Percentiles rank a stretch among this genome's conserved stretches.
phyloP scores from a whole-genome alignment of 2,113 vertebrate genomes.

The Arizona elegans region DNA sequence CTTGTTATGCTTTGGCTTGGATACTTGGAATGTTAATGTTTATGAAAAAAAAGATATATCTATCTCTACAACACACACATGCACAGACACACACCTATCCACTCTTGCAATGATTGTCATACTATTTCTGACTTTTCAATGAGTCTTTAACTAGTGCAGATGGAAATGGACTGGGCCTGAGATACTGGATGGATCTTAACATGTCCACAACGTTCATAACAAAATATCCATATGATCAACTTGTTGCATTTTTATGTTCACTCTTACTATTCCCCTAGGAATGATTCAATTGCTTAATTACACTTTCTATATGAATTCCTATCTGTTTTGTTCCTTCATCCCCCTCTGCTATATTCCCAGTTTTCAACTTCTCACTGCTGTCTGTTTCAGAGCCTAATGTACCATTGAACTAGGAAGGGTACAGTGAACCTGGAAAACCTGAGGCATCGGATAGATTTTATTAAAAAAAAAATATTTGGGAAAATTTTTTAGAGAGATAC shows the following conservation, averaged over 20 bases:
- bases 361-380: not conserved
- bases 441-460: not conserved
- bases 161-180: not conserved
- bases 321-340: not conserved
- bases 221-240: not conserved
- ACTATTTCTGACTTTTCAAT: not conserved
- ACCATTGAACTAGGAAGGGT: not conserved
- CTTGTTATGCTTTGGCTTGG: not conserved
- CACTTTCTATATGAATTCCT: not conserved
- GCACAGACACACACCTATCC: no score
- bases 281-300: not conserved
- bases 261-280: not conserved
- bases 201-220: not conserved
- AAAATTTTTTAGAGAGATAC: not conserved
- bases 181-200: not conserved
- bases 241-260: not conserved
- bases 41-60: not conserved
- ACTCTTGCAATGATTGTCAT: not conserved
- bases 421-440: not conserved
- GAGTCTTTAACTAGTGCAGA: not conserved
- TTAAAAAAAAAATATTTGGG: not conserved
- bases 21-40: not conserved
- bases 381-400: not conserved
- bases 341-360: not conserved
- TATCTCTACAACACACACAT: no score